Evolutionary conservation across 2,113 vertebrate species (phyloP).

Genomic region (Epinephelus cyanopodus): DNA sequence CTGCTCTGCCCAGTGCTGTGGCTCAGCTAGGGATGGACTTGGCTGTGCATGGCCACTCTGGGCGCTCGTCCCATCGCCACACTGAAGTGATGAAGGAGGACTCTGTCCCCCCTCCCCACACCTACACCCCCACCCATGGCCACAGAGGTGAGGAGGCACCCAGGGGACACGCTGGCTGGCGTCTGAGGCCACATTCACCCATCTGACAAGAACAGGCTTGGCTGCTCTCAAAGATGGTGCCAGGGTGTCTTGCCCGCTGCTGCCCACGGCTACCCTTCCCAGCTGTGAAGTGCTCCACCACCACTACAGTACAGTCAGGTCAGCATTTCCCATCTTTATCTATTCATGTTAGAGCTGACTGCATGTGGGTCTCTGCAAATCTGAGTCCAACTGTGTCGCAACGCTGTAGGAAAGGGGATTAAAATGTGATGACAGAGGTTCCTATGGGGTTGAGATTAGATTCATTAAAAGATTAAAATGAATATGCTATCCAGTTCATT

Average conservation of each 20-base stretch:
- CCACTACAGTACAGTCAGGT: conserved; percentile 36
- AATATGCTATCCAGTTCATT: neutral
- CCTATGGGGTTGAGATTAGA: neutral
- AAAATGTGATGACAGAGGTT: neutral
- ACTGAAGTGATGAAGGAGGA: conserved; percentile 77
- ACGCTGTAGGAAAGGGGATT: neutral
- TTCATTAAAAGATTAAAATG: neutral
- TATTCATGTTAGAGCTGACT: conserved; percentile 5
- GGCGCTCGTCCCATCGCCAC: conserved; percentile 64
- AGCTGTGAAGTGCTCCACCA: conserved; percentile 61
- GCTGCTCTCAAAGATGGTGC: conserved; percentile 70
- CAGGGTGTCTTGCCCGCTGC: conserved; percentile 72
- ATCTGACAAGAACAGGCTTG: conserved; percentile 60
- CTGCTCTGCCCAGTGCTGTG: conserved; percentile 54
- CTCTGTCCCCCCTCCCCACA: conserved; percentile 65
- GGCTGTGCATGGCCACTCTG: conserved; percentile 52
- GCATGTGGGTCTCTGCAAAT: neutral
- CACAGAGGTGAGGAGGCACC: conserved; percentile 75
- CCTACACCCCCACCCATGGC: conserved; percentile 40
- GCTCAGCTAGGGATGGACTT: conserved; percentile 58
- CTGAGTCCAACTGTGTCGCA: neutral
- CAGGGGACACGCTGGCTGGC: conserved; percentile 71
- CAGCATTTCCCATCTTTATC: conserved; percentile 46
- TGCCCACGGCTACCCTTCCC: conserved; percentile 58
- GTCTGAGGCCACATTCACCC: conserved; percentile 70